Conservation (phyloP, 2,113 vertebrate species). For the Silurus glanis region DNA sequence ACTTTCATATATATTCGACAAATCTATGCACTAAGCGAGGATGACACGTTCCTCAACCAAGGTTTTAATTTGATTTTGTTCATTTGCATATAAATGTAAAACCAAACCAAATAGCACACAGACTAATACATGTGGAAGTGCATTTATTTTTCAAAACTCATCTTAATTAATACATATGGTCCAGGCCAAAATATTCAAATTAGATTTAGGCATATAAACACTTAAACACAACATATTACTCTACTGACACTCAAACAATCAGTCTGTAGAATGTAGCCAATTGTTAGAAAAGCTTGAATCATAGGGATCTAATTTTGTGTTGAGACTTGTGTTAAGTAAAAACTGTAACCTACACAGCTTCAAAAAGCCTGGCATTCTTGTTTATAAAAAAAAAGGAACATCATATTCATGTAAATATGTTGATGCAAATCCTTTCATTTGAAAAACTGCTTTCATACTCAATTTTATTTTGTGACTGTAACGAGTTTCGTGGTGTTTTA, state of each 20-base stretch:
- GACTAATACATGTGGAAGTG: neutral
- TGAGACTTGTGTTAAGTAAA: neutral
- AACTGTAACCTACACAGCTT: neutral
- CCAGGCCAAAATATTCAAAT: neutral
- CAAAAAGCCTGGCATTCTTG: neutral
- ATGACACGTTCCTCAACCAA: neutral
- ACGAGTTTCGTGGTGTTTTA: neutral
- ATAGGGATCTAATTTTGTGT: neutral
- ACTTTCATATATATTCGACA: neutral
- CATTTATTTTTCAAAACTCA: neutral
- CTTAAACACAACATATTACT: neutral
- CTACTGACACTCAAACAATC: neutral
- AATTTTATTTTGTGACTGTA: neutral
- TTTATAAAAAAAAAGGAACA: neutral
- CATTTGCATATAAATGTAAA: neutral
- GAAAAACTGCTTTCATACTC: neutral
- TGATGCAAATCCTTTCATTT: neutral
- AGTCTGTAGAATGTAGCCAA: neutral
- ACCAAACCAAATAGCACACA: neutral
- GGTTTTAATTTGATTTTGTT: neutral
- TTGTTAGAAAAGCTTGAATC: neutral
- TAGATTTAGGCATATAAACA: neutral
- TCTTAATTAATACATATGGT: neutral
- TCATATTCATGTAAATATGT: neutral
- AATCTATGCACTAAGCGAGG: neutral